Percentiles rank a stretch among this genome's conserved stretches.
Evolutionary conservation across 2,797 vertebrate genomes (phyloP).

Genomic region (Crax fasciolata): DNA sequence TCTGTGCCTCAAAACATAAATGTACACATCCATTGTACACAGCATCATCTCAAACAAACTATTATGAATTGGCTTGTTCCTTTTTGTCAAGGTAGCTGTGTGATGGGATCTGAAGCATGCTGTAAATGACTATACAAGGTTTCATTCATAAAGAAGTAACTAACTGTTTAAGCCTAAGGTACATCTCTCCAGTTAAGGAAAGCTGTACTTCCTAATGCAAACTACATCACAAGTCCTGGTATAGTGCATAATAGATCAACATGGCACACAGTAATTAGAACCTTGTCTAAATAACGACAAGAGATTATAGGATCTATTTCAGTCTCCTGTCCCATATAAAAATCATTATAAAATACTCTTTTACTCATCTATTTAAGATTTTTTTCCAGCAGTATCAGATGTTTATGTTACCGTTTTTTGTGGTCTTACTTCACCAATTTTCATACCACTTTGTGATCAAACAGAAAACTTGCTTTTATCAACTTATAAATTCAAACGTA

Average conservation of each 20-base stretch:
- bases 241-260: constrained; percentile 34
- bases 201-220: constrained; percentile 41
- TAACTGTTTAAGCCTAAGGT: constrained; percentile 9
- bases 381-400: constrained; percentile 43
- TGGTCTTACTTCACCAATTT: constrained; percentile 62
- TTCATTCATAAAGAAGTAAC: constrained; percentile 60
- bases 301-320: constrained; percentile 62
- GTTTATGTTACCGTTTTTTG: constrained; percentile 24
- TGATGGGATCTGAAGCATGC: not conserved
- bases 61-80: not conserved
- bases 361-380: constrained; percentile 22
- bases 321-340: constrained; percentile 7
- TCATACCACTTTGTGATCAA: constrained; percentile 71
- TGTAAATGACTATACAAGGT: constrained; percentile 16
- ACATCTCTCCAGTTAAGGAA: constrained; percentile 48
- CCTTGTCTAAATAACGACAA: constrained; percentile 52
- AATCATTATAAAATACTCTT: constrained; percentile 44
- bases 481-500: constrained; percentile 65
- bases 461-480: constrained; percentile 65
- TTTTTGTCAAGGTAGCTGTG: not conserved
- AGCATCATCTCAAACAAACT: not conserved
- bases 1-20: not conserved
- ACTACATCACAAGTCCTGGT: not conserved
- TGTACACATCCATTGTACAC: not conserved
- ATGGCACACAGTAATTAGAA: constrained; percentile 59